These are phyloP conservation scores for Dolichomitus sp. DNA, from an alignment of 2,888 invertebrate species.

Conservation along the genomic window DNA sequence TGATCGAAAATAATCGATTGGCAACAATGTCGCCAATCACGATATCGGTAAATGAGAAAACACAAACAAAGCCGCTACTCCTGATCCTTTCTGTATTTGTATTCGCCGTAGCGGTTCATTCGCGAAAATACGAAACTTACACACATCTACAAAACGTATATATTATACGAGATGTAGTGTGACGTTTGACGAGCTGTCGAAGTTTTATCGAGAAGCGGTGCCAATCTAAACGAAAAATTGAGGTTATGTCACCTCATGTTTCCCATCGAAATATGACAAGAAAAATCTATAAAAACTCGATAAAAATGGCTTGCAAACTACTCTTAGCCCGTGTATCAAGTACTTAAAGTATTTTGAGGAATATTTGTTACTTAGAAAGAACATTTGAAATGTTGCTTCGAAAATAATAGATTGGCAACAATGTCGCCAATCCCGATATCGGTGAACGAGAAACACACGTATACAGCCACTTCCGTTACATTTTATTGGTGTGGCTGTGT, in stretches of 20 bases:
- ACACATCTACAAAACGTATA: neutral
- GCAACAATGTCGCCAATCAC: conserved; percentile 34
- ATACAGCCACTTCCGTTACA: conserved; percentile 74
- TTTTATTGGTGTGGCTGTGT: conserved; percentile 69
- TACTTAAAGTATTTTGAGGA: neutral
- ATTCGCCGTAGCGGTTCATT: neutral
- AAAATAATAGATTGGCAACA: conserved; percentile 41
- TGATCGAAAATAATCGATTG: conserved; percentile 14
- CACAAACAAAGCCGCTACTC: no score
- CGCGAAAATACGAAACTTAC: conserved; percentile 31
- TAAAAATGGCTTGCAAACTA: no score
- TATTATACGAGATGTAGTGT: neutral
- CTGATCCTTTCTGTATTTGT: no score
- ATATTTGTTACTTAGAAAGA: no score
- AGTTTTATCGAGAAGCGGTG: conserved; percentile 31
- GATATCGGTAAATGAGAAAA: conserved; percentile 44
- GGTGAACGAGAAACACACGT: conserved; percentile 52
- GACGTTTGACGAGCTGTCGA: conserved; percentile 50
- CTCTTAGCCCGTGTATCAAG: no score
- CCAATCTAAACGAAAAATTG: conserved; percentile 47
- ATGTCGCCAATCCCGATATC: conserved; percentile 37
- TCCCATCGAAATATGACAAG: neutral
- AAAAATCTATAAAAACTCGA: neutral
- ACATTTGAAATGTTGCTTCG: neutral
- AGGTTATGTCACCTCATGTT: conserved; percentile 54